Base-by-base conservation (phyloP, 2,888 invertebrate species). In the Neocrepidodera transversa region DNA sequence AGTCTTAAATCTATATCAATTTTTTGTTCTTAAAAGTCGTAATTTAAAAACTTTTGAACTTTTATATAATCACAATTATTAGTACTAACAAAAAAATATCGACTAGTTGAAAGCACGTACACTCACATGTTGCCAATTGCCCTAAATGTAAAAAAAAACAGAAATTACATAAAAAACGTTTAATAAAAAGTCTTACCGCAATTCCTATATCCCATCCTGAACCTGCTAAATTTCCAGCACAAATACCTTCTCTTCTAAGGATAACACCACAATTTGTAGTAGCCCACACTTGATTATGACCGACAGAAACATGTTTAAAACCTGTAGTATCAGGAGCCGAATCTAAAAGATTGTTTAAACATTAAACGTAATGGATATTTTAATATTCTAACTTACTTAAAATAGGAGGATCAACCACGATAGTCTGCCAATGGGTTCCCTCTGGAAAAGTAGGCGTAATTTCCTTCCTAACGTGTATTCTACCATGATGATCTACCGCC, bases 351-450 rank as follows among this genome's bases (percentile, higher is more conserved):
- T n/a, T n/a, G n/a, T n/a, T n/a, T n/a, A n/a, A n/a, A n/a, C n/a
- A n/a, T n/a, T n/a, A n/a, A n/a, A n/a, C n/a, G n/a, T n/a, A n/a
- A 20, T 45, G 26, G 8, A 11, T 10, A 23, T 6, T 14, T 23
- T 23, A 4, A 16, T 51, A n/a, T 3, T 32, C 11, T 32, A 8
- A 13, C 74, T 71, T 71, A 79, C 79, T 76, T 23, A 86, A 81
- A 71, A 86, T 82, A 67, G 84, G 82, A 38, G 85, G 83, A 78
- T 86, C 83, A 53, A 84, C 81, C 2, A 82, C 81, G 51, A 89
- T 76, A 74, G 86, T 84, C 78, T 90, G 90, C 95, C 95, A 95
- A 72, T 90, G 86, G 17, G 90, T 90, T 20, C 95, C 95, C 75
- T 91, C 92, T 0, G 90, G 93, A 69, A 89, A 90, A 26, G 87